A percentile compares a stretch with the other conserved stretches of the same genome.
Conservation (phyloP, 2,888 invertebrate species). For the Scaptomyza polygonia region DNA sequence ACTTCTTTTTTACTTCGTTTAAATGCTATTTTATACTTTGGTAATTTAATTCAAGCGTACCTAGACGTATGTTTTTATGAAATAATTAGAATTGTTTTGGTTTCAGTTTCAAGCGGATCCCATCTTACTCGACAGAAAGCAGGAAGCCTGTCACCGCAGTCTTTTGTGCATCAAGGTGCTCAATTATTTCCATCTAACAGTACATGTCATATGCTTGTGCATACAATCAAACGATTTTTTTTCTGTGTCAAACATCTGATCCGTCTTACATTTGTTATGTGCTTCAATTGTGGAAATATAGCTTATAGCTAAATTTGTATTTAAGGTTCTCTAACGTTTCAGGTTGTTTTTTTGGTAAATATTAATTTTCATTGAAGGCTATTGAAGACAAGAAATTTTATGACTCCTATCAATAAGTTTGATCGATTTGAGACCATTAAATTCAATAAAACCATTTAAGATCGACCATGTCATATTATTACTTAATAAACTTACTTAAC, state of each 20-base stretch:
- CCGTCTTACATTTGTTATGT: slow-evolving; percentile 28
- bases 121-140: slow-evolving; percentile 50
- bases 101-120: slow-evolving; percentile 60
- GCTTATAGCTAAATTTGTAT: slow-evolving; percentile 26
- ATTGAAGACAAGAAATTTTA: background rate
- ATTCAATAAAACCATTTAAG: too few relatives aligned
- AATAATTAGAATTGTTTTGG: slow-evolving; percentile 78
- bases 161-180: slow-evolving; percentile 38
- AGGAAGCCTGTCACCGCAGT: slow-evolving; percentile 73
- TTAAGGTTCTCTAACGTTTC: slow-evolving; percentile 4
- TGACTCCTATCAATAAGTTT: too few relatives aligned
- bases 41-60: slow-evolving; percentile 79
- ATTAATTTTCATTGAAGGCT: background rate
- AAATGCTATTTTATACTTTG: slow-evolving; percentile 34
- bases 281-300: slow-evolving; percentile 23
- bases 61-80: slow-evolving; percentile 43
- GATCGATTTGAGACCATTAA: too few relatives aligned
- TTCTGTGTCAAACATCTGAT: slow-evolving; percentile 17
- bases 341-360: background rate
- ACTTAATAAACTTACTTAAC: too few relatives aligned
- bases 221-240: slow-evolving; percentile 24
- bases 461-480: too few relatives aligned
- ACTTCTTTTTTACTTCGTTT: slow-evolving; percentile 58
- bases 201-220: slow-evolving; percentile 36
- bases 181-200: slow-evolving; percentile 53